A percentile compares a stretch with the other conserved stretches of the same genome.
Conservation (phyloP, 1,140 invertebrate genomes). For the Galleria mellonella region DNA sequence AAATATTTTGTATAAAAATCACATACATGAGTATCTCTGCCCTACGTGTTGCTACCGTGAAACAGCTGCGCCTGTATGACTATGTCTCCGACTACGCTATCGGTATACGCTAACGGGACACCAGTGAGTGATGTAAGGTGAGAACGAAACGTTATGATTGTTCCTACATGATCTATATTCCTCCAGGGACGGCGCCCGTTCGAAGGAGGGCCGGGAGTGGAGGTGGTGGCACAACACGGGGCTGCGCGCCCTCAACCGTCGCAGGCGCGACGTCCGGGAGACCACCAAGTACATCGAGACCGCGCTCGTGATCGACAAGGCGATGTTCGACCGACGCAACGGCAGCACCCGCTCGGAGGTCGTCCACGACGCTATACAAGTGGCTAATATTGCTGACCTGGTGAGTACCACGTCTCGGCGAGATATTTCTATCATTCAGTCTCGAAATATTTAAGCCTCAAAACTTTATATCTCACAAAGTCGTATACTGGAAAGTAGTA, state of each 20-base stretch:
- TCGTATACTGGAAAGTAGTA: no score
- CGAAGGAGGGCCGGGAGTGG: slow-evolving; percentile 51
- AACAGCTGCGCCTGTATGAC: no score
- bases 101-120: no score
- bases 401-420: slow-evolving; percentile 78
- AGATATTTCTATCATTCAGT: no score
- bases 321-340: slow-evolving; percentile 95
- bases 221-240: slow-evolving; percentile 51
- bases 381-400: slow-evolving; percentile 97
- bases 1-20: no score
- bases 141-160: no score
- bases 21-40: no score
- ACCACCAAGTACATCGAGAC: slow-evolving; percentile 95
- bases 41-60: no score
- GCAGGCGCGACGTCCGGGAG: slow-evolving; percentile 87
- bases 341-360: slow-evolving; percentile 92
- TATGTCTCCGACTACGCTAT: no score
- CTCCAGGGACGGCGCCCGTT: slow-evolving; percentile 16
- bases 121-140: no score
- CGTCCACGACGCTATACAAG: slow-evolving; percentile 95
- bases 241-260: slow-evolving; percentile 35
- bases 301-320: slow-evolving; percentile 92
- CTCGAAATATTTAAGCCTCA: no score
- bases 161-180: not conserved
- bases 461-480: no score